Conservation (phyloP, 1,140 invertebrate genomes). For the Papilio xuthus region DNA sequence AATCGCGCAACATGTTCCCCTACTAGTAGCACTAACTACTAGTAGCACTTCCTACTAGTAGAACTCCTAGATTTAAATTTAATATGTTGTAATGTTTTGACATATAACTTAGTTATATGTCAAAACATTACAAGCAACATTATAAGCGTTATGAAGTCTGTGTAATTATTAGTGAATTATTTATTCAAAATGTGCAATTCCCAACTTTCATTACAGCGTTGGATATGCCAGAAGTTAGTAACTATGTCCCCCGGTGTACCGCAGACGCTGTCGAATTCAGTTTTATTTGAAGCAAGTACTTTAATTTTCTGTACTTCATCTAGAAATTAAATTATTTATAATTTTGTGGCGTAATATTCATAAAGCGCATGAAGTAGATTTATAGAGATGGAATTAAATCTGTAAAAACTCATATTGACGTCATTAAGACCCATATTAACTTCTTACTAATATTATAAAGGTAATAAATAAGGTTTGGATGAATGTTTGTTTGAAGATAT, state of each 20-base stretch:
- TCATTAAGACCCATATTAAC: too few species aligned
- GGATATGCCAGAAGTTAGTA: conserved; percentile 4
- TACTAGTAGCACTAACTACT: too few species aligned
- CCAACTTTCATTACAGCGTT: neutral
- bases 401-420: too few species aligned
- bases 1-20: too few species aligned
- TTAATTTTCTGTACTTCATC: neutral
- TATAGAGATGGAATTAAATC: neutral
- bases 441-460: too few species aligned
- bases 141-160: neutral
- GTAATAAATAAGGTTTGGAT: too few species aligned
- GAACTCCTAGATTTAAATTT: too few species aligned
- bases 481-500: too few species aligned
- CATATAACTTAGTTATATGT: too few species aligned
- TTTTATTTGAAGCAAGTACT: conserved; percentile 9
- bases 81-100: too few species aligned
- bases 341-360: neutral
- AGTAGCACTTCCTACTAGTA: too few species aligned
- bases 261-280: neutral
- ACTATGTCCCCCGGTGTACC: neutral
- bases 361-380: neutral
- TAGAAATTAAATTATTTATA: neutral
- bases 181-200: neutral
- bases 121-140: too few species aligned
- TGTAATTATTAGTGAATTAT: neutral